Conservation (phyloP, 2,888 invertebrate genomes). For the Sarcophaga caerulescens region DNA sequence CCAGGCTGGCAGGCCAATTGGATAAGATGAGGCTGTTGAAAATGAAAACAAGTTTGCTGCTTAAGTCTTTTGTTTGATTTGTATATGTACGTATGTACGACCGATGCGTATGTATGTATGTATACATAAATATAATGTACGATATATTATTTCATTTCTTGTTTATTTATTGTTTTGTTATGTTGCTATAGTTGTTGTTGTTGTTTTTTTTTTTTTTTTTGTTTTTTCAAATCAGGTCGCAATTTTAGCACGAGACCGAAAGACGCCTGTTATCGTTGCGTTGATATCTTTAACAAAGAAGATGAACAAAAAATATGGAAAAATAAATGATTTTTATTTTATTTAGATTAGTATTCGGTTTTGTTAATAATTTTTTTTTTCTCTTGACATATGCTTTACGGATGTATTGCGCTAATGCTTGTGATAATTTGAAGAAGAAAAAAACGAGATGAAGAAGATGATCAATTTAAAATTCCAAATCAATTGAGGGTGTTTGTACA, state of each 20-base stretch:
- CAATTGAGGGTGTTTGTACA: slow-evolving; percentile 60
- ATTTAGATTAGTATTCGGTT: neutral
- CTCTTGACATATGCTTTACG: slow-evolving; percentile 18
- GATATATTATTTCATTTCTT: neutral
- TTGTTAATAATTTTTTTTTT: neutral
- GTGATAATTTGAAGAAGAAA: neutral
- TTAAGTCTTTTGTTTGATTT: slow-evolving; percentile 61
- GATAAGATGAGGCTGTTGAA: slow-evolving; percentile 23
- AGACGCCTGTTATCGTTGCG: slow-evolving; percentile 56
- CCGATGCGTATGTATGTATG: neutral
- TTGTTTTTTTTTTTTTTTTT: neutral
- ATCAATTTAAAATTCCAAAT: slow-evolving; percentile 44
- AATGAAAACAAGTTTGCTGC: slow-evolving; percentile 58
- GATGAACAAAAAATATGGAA: neutral
- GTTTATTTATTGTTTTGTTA: slow-evolving; percentile 11
- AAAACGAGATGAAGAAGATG: neutral
- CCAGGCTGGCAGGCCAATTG: neutral
- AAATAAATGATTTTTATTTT: slow-evolving; percentile 10
- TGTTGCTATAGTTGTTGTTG: slow-evolving; percentile 3
- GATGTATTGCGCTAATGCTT: neutral
- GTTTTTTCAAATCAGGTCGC: slow-evolving; percentile 45
- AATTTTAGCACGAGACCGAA: slow-evolving; percentile 66
- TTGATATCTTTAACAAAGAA: slow-evolving; percentile 37
- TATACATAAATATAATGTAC: neutral
- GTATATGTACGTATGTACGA: neutral